Percentiles rank a stretch among this genome's conserved stretches.
These are phyloP conservation scores for Lanius collurio DNA, from an alignment of 2,113 vertebrate genomes.

Conservation along the genomic window DNA sequence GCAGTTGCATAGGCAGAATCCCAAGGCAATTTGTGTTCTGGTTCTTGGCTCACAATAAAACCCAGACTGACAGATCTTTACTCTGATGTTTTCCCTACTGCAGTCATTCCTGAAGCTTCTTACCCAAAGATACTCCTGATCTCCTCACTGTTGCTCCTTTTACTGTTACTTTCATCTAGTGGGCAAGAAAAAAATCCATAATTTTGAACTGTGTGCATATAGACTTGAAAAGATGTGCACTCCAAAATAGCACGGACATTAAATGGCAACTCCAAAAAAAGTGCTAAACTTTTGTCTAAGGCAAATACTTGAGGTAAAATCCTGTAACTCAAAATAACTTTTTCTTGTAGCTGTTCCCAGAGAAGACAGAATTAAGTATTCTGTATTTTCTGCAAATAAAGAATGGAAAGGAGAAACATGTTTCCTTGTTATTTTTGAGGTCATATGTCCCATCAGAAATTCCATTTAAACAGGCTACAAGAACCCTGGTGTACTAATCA, in stretches of 20 bases:
- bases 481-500: constrained; percentile 27
- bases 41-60: not conserved
- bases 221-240: not conserved
- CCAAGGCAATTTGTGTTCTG: not conserved
- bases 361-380: not conserved
- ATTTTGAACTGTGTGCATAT: not conserved
- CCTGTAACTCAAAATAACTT: not conserved
- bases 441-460: not conserved
- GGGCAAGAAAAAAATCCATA: not conserved
- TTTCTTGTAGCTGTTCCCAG: not conserved
- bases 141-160: not conserved
- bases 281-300: not conserved
- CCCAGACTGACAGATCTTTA: not conserved
- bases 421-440: not conserved
- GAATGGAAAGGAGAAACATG: not conserved
- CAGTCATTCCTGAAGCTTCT: not conserved
- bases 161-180: not conserved
- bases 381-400: not conserved
- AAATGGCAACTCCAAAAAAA: not conserved
- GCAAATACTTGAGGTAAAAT: not conserved
- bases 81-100: not conserved
- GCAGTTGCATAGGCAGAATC: not conserved
- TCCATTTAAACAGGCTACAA: constrained; percentile 6
- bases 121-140: not conserved
- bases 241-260: not conserved